Base-by-base conservation (phyloP, 2,888 invertebrate species). In the Papilio gigon region DNA sequence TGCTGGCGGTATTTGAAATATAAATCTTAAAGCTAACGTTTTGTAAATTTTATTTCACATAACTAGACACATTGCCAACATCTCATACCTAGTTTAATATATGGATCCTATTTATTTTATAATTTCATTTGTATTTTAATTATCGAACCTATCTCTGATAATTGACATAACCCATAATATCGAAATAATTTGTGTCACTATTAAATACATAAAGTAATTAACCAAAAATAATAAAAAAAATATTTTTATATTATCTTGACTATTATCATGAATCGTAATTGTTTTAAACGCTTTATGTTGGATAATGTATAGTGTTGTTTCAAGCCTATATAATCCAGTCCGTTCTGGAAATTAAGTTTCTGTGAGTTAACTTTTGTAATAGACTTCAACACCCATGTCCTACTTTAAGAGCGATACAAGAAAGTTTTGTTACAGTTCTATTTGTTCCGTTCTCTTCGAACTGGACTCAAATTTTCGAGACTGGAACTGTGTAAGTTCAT, bases 401-500 rank as follows among this genome's bases (percentile, higher is more conserved):
- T 27, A 27, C 27, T 53, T 53, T 14, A 27, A 53, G 27, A 27
- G 4, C n/a, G 53, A 56, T 56, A 56, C 17, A 9, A n/a, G 1
- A n/a, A 56, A 56, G 53, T 56, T 53, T 22, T 30, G 30, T 50
- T 50, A 17, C 5, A 56, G 35, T 53, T 50, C 40, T 37, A 44
- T 44, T 17, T 27, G 37, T 47, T 37, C 37, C 30, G 37, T 30
- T 47, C 27, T 40, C 53, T 20, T 40, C 47, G 37, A 50, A 60
- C 60, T 44, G 60, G 59, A 22, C 44, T 62, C 27, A 44, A 62
- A 44, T 44, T 42, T 44, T 12, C 4, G 22, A n/a, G 27, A 47
- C 60, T 37, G 60, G n/a, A 60, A 66, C 47, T 27, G 17, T 11
- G 40, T 27, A 66, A 66, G 47, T 66, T 20, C 60, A 37, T 66